A percentile compares a stretch with the other conserved stretches of the same genome.
Conservation (phyloP, 2,113 vertebrate genomes). For the Scartelaos histophorus region DNA sequence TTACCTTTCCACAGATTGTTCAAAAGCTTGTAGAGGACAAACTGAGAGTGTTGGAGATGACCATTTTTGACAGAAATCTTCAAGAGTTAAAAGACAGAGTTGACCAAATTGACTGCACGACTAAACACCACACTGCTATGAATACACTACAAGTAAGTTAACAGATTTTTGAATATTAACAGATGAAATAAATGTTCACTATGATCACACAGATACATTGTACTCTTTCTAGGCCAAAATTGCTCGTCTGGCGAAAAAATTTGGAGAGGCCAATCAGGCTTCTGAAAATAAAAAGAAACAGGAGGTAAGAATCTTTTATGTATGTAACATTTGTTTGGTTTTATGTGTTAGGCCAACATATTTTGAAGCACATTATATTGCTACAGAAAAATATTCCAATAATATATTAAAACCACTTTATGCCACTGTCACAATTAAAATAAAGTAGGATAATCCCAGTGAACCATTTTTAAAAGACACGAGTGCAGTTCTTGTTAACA, state of each 20-base stretch:
- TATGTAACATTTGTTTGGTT: not conserved
- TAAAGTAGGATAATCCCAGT: no score
- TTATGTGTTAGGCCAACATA: not conserved
- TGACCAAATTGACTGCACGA: conserved; percentile 89
- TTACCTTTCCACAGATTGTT: conserved; percentile 79
- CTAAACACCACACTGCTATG: conserved; percentile 88
- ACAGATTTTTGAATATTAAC: not conserved
- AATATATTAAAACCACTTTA: no score
- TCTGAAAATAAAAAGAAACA: conserved; percentile 91
- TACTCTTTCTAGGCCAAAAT: conserved; percentile 84
- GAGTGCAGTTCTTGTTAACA: no score
- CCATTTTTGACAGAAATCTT: conserved; percentile 87
- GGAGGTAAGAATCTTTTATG: conserved; percentile 77
- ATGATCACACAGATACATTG: not conserved
- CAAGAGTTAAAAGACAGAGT: conserved; percentile 89
- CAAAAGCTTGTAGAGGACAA: conserved; percentile 90
- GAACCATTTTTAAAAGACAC: no score
- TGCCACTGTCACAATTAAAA: no score
- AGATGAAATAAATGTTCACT: not conserved
- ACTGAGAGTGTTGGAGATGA: conserved; percentile 81
- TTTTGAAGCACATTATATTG: no score
- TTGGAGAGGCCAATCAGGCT: conserved; percentile 87
- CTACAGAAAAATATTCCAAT: no score
- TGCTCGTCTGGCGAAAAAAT: conserved; percentile 89
- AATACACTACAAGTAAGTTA: conserved; percentile 86